Conservation (phyloP, 2,113 vertebrate species). For the Catharus minimus region DNA sequence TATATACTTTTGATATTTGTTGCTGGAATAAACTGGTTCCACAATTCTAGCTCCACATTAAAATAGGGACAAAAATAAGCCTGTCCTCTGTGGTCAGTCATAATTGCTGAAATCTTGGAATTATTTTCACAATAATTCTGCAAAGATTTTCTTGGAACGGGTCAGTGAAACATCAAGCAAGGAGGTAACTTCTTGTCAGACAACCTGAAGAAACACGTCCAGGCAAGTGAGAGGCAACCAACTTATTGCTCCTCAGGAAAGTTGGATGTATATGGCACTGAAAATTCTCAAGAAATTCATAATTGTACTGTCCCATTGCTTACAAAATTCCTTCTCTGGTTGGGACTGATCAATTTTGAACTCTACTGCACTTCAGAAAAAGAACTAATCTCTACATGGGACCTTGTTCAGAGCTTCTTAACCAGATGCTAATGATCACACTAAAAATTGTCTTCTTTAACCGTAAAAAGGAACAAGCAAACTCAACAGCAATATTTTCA, state of each 20-base stretch:
- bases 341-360: background rate
- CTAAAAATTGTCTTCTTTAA: background rate
- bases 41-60: background rate
- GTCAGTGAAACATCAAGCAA: slow-evolving; percentile 32
- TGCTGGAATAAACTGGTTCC: background rate
- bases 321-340: background rate
- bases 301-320: background rate
- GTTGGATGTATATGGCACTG: background rate
- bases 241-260: background rate
- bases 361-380: background rate
- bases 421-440: background rate
- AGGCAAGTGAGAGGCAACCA: slow-evolving; percentile 2
- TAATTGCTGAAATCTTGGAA: slow-evolving; percentile 19
- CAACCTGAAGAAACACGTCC: slow-evolving; percentile 27
- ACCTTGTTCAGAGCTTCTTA: background rate
- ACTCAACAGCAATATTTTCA: background rate
- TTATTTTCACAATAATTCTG: background rate
- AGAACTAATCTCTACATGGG: background rate
- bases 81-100: background rate
- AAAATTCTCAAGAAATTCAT: slow-evolving; percentile 8
- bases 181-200: slow-evolving; percentile 24
- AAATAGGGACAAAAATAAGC: slow-evolving; percentile 15
- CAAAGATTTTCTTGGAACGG: slow-evolving; percentile 46
- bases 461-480: background rate
- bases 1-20: background rate